phyloP scores from a whole-genome alignment of 1,140 invertebrate genomes.

The Argopecten irradians region DNA sequence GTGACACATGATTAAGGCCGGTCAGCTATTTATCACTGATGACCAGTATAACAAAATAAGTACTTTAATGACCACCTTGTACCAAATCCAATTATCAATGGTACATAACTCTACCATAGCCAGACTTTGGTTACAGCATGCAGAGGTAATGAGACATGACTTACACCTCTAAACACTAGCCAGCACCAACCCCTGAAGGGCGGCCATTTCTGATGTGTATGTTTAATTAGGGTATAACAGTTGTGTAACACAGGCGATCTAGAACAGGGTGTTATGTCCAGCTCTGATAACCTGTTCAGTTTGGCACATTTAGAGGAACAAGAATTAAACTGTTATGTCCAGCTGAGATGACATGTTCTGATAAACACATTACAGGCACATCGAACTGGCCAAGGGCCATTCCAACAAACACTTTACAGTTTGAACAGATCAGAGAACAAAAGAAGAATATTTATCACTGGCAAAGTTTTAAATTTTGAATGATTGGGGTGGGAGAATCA shows the following conservation, averaged over 20 bases:
- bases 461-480: neutral
- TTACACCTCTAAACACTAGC: neutral
- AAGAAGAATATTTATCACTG: neutral
- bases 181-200: neutral
- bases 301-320: too few relatives aligned
- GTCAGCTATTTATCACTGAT: neutral
- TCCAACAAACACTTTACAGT: neutral
- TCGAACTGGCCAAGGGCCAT: neutral
- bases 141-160: neutral
- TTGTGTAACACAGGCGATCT: neutral
- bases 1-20: neutral
- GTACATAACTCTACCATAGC: neutral
- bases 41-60: neutral
- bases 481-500: neutral
- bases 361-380: neutral
- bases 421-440: neutral
- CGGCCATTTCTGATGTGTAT: slow-evolving; percentile 10
- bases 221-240: neutral
- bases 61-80: neutral
- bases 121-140: neutral
- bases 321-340: too few relatives aligned
- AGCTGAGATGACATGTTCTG: neutral
- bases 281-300: neutral
- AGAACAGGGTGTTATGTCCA: neutral
- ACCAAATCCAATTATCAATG: slow-evolving; percentile 2